Conservation (phyloP, 2,888 invertebrate genomes). For the Nomada flava region DNA sequence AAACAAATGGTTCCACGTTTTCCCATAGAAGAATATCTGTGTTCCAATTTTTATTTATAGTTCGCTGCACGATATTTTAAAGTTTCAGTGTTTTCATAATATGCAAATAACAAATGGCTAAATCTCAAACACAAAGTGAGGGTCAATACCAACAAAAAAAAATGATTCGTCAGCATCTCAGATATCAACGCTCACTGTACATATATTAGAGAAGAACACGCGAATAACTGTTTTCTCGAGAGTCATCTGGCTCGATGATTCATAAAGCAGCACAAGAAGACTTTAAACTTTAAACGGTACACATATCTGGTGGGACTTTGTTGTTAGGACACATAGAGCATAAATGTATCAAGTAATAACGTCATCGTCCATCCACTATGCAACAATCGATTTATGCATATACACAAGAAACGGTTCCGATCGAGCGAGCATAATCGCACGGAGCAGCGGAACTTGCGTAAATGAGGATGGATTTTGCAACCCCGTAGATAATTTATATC, state of each 20-base stretch:
- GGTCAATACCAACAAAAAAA: no score
- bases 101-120: no score
- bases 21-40: no score
- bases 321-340: neutral
- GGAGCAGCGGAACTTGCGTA: conserved; percentile 59
- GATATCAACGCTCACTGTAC: no score
- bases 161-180: no score
- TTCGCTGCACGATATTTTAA: no score
- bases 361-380: neutral
- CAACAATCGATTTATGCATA: conserved; percentile 33
- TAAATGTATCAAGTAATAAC: neutral
- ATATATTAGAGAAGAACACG: neutral
- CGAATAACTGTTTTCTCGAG: conserved; percentile 1
- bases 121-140: no score
- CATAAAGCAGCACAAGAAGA: neutral
- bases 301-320: neutral
- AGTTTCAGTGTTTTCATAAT: no score
- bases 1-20: no score
- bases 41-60: no score
- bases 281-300: neutral
- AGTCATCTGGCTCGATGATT: conserved; percentile 8
- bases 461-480: conserved; percentile 49
- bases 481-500: conserved; percentile 2
- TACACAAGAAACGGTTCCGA: conserved; percentile 46
- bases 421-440: conserved; percentile 45